A percentile compares a stretch with the other conserved stretches of the same genome.
Conservation (phyloP, 2,797 vertebrate species). For the Forpus xanthops region DNA sequence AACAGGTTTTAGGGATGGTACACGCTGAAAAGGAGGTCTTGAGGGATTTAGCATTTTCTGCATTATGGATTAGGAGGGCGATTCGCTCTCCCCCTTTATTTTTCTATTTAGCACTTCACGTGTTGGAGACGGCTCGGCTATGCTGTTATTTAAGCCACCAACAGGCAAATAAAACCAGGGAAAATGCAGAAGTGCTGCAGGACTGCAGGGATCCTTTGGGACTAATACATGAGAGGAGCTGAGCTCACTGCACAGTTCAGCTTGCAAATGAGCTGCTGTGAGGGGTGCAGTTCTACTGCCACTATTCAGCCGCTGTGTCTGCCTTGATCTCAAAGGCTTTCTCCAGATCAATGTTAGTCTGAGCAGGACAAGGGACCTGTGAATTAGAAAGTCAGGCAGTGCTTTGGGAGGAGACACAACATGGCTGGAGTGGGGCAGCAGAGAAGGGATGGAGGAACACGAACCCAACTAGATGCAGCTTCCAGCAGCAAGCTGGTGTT, state of each 20-base stretch:
- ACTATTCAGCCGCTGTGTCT: background rate
- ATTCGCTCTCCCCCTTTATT: background rate
- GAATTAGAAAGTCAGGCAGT: background rate
- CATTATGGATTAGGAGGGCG: background rate
- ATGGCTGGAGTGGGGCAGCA: background rate
- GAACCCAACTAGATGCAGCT: background rate
- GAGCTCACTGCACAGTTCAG: background rate
- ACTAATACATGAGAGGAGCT: background rate
- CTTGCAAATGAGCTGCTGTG: background rate
- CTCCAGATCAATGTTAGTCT: background rate
- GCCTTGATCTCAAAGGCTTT: background rate
- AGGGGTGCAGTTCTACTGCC: background rate
- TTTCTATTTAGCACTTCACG: background rate
- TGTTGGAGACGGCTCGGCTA: background rate
- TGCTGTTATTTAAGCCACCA: background rate
- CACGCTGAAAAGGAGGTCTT: background rate
- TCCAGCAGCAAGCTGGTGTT: background rate
- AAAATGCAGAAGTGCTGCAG: background rate
- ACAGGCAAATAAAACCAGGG: background rate
- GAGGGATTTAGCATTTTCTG: conserved; percentile 19
- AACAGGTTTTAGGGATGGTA: background rate
- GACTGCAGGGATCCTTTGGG: background rate
- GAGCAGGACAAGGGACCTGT: background rate
- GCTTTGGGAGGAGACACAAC: background rate
- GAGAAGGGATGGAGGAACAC: background rate